Evolutionary conservation across 53 echinoderm and acorn worm species (phyloP), one percentile per base, ranked within the genome.

Genomic region (Antedon mediterranea): DNA sequence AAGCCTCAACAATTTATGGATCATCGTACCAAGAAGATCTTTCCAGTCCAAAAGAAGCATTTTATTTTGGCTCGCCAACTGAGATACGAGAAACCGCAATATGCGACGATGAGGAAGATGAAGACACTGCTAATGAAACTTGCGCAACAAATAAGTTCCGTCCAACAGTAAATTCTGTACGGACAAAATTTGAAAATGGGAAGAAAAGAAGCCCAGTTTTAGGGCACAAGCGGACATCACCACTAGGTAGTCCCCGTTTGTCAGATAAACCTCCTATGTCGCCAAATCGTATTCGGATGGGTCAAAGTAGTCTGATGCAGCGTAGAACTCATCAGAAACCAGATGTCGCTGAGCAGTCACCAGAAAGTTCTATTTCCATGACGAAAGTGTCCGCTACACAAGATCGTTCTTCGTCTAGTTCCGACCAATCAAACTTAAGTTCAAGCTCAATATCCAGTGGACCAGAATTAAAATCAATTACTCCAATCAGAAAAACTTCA

Each of bases 231-330:
- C 86, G 57, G 20, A 57, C 57, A 18, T 57, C 57, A 18, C 57
- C 57, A 57, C 23, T 57, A 2, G 57, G 57, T 6, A 57, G 57
- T 57, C 57, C 57, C 3, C 57, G 23, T 18, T 57, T 57, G 57
- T 57, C 57, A 15, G 57, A 57, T 57, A 57, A 57, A 57, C 57
- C 57, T 18, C 57, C 57, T 6, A 89, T 89, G 42, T 94, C 91
- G 4, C 95, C 91, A 7, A 91, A 85, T 28, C 71, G 87, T 77
- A 83, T 91, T 43, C 89, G 91, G 30, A 79, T 94, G 0, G 95
- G 95, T 30, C 95, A 94, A 72, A 94, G 95, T 82, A 94, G 95
- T 74, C 76, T 94, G 79, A 89, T 90, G 88, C 82, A 84, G 73
- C 84, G 87, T 79, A 91, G 87, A 79, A 87, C 80, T 72, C 79